Evolutionary conservation across 1,140 invertebrate genomes (phyloP).

Genomic region (Neodiprion virginianus): DNA sequence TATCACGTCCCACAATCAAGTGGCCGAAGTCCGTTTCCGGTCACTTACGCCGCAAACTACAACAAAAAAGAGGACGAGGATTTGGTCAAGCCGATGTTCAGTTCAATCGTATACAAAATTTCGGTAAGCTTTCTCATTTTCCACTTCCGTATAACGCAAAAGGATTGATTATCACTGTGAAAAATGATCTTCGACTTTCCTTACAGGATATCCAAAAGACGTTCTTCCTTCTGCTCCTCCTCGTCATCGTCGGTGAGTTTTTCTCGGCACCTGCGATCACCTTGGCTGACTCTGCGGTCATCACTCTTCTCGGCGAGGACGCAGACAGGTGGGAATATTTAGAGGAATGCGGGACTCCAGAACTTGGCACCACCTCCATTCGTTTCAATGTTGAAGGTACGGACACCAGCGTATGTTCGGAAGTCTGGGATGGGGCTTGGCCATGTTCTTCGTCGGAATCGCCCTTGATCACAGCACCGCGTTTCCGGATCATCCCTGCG

Average conservation of each 20-base stretch:
- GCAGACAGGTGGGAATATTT: conserved; percentile 71
- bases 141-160: neutral
- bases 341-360: neutral
- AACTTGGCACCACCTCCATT: neutral
- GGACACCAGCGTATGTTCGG: conserved; percentile 99
- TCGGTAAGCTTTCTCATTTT: conserved; percentile 53
- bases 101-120: conserved; percentile 86
- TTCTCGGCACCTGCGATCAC: conserved; percentile 97
- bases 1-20: conserved; percentile 44
- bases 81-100: conserved; percentile 92
- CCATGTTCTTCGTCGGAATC: conserved; percentile 99
- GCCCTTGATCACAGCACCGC: conserved; percentile 95
- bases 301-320: conserved; percentile 89
- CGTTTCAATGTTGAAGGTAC: conserved; percentile 66
- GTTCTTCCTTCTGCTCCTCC: conserved; percentile 90
- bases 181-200: neutral
- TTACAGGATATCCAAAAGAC: conserved; percentile 92
- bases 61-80: conserved; percentile 74
- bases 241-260: conserved; percentile 97
- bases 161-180: neutral
- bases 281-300: conserved; percentile 93
- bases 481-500: conserved; percentile 90
- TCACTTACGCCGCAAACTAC: conserved; percentile 84
- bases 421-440: conserved; percentile 95
- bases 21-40: conserved; percentile 78